Percentiles rank a stretch among this genome's conserved stretches.
phyloP scores from a whole-genome alignment of 2,113 vertebrate genomes.

The Serilophus lunatus region DNA sequence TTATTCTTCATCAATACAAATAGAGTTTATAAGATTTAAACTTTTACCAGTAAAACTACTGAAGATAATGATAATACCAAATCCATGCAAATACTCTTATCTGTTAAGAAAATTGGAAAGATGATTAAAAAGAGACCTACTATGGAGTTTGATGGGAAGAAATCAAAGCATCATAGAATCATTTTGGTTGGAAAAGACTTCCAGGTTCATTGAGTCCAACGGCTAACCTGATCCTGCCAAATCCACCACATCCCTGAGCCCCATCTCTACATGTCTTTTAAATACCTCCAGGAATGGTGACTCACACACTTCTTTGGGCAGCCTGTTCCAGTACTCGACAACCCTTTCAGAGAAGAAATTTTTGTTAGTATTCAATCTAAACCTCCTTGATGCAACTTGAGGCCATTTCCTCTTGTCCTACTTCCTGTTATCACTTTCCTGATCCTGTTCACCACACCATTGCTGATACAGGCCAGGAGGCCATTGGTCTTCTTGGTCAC shows the following conservation, averaged over 20 bases:
- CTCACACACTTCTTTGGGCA: not conserved
- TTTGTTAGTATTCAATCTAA: not conserved
- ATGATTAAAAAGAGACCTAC: not conserved
- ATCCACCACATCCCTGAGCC: not conserved
- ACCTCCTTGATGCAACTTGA: not conserved
- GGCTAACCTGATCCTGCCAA: not conserved
- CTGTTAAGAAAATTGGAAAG: not conserved
- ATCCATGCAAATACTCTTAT: not conserved
- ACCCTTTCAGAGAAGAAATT: not conserved
- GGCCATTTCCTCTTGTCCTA: not conserved
- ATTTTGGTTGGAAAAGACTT: not conserved
- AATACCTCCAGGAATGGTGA: not conserved
- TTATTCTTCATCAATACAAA: not conserved
- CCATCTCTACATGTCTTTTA: not conserved
- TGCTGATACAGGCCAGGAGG: not conserved
- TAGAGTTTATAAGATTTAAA: not conserved
- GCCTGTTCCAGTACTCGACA: not conserved
- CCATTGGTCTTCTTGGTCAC: not conserved
- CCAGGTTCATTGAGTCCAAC: not conserved
- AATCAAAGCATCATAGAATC: not conserved
- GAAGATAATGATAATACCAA: not conserved
- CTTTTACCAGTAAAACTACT: not conserved
- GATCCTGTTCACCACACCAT: not conserved
- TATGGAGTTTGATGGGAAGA: not conserved
- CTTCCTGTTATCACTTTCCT: rapidly evolving